Evolutionary conservation across 2,113 vertebrate genomes (phyloP), one percentile per base, ranked within the genome.

Genomic region (Atractosteus spatula): DNA sequence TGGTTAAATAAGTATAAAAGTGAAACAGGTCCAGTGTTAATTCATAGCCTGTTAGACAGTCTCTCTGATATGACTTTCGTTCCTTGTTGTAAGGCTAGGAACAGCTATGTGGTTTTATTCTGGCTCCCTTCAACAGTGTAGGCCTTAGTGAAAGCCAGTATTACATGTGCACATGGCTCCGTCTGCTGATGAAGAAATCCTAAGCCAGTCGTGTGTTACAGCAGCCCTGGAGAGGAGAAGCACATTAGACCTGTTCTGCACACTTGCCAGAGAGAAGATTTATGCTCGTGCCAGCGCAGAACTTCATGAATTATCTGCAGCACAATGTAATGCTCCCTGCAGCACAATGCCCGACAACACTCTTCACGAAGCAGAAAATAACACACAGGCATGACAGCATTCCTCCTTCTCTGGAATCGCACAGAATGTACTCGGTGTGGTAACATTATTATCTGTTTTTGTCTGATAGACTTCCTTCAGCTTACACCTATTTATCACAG

Each of bases 241-340:
- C 16, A 65, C 17, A 41, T 65, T 65, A 17, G 17, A 65, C 10
- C 62, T 65, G 8, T 29, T 65, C 62, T 29, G 11, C 62, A 43
- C n/a, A 29, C 41, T 65, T 65, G 62, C 10, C 41, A 65, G 3
- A 16, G 7, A 65, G 62, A 41, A 65, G 62, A 65, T 65, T 3
- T 65, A 65, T 65, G 62, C 17, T 65, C 29, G 62, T 65, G 10
- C 62, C 62, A 41, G 41, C 41, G 41, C 11, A 65, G n/a, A 43
- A 41, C 17, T 65, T 41, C 62, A 65, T 41, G 57, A 43, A 41
- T 65, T 65, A 12, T 65, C 41, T 29, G 62, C 62, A 41, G 17
- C 41, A 65, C 29, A 29, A 65, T 65, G 29, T 41, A 65, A 65
- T 41, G 41, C 62, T 41, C 62, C 62, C 7, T 65, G 62, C 62